A percentile compares a stretch with the other conserved stretches of the same genome.
Conservation (phyloP, 2,797 vertebrate species). For the Micromesistius poutassou region DNA sequence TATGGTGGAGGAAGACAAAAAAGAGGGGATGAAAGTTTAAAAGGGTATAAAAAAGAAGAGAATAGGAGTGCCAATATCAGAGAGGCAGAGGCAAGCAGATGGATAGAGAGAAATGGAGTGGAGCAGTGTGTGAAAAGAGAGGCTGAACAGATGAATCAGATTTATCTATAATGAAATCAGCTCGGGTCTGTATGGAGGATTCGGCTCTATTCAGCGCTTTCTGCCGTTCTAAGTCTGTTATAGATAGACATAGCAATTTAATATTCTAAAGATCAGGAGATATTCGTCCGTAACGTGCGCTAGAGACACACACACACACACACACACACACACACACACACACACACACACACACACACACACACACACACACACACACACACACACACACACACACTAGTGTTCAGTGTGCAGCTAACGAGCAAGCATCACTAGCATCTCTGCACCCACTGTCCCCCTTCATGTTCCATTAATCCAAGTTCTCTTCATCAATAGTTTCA, state of each 20-base stretch:
- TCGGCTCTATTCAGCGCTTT: conserved; percentile 61
- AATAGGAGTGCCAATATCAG: conserved; percentile 14
- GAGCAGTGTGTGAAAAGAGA: conserved; percentile 1
- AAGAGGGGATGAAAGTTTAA: conserved; percentile 41
- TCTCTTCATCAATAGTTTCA: background rate
- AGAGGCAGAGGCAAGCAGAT: conserved; percentile 20
- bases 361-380: conserved; percentile 2
- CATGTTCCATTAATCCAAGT: background rate
- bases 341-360: conserved; percentile 22
- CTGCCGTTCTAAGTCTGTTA: conserved; percentile 66
- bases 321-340: conserved; percentile 7
- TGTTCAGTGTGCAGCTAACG: background rate
- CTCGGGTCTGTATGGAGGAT: conserved; percentile 55
- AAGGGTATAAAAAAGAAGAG: conserved; percentile 10
- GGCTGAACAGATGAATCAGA: conserved; percentile 70
- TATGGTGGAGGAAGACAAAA: conserved; percentile 43
- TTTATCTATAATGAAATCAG: conserved; percentile 77
- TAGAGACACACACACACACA: background rate
- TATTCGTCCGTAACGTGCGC: conserved; percentile 12
- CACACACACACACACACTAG: conserved; percentile 2
- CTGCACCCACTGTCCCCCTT: background rate
- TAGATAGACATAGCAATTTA: conserved; percentile 65
- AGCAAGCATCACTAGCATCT: background rate
- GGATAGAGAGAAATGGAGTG: conserved; percentile 43
- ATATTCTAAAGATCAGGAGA: conserved; percentile 68